Base-by-base conservation (phyloP, 1,140 invertebrate species). In the Pseudomyrmex gracilis region DNA sequence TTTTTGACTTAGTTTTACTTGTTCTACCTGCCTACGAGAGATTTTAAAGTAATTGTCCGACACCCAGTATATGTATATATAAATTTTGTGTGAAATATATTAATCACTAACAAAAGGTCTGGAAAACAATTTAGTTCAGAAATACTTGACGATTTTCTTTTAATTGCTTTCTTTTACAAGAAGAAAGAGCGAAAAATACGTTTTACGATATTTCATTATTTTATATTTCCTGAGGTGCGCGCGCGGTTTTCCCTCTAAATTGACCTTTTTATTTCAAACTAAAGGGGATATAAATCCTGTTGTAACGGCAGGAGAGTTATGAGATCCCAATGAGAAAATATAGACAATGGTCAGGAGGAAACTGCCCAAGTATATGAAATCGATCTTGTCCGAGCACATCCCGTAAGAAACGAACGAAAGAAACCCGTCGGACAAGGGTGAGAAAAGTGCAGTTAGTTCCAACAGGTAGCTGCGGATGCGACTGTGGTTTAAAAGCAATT, bases 401-500 rank as follows among this genome's bases (percentile, higher is more conserved):
- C 20, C 20, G 43, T 80, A 80, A 80, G 76, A 80, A 80, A 80
- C 22, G 76, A 49, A 47, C 49, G 66, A 80, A 80, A 53, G 34
- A 34, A 71, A 80, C 12, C 43, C n/a, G 53, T 24, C 43, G 76
- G 53, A 80, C 76, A 80, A 70, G 76, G 45, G 66, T 57, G 76
- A 70, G 66, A 80, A 80, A 80, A 80, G 76, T 58, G 76, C 76
- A 71, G 66, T 71, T 70, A 80, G 53, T 80, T 80, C 76, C 76
- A 80, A 80, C 76, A 80, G 76, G 76, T 80, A 80, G 76, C 76
- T 71, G 66, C 53, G 76, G 76, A 80, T 80, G 66, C 76, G 66
- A 80, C 53, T 71, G 76, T 58, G 66, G 76, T 80, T 80, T 71
- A 80, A 80, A 80, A 80, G 76, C 66, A 80, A 80, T 80, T 80